Base-by-base conservation (phyloP, 1,140 invertebrate genomes). In the Pseudomyrmex dendroicus region DNA sequence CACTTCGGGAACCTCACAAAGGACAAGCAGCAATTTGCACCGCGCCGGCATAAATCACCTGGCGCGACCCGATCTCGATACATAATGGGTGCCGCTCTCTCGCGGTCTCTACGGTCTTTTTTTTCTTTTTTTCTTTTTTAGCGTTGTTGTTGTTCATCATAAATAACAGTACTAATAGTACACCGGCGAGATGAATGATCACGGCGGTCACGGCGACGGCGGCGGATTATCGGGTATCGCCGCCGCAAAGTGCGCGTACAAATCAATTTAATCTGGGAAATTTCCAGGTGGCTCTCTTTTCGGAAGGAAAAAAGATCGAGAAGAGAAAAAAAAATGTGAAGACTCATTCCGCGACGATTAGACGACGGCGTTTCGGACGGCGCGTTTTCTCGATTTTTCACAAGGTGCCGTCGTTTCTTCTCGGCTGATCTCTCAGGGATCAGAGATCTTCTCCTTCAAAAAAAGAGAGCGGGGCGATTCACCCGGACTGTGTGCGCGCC, bases 81-180 rank as follows among this genome's bases (percentile, higher is more conserved):
- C 88, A 89, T 89, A 89, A 89, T 89, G 77, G 88, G 77, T 66
- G 77, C 77, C 84, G 76, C 66, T 70, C 35, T 35, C 35, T 35
- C 76, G 70, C 87, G 88, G 86, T 44, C 17, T 87, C 87, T 85
- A 82, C 77, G 61, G 82, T 70, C 48, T 64, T 80, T 89, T 89
- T 86, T 89, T 86, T 35, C 7, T 7, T 35, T 35, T 35, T 35
- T 35, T 35, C 7, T 35, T 35, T 35, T 7, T 35, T 35, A 1
- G 35, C 35, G 35, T 35, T 1, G 35, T 5, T 35, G 35, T 35
- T 35, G 35, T 35, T 35, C 73, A 74, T 72, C 88, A 89, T 89
- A 89, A 89, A 89, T 89, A 89, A 89, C 88, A 86, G 84, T 89
- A 82, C 88, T 89, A 89, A 89, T 89, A 89, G 88, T 89, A 89